Conservation (phyloP, 2,888 invertebrate genomes). For the Listrodromus nycthemerus region DNA sequence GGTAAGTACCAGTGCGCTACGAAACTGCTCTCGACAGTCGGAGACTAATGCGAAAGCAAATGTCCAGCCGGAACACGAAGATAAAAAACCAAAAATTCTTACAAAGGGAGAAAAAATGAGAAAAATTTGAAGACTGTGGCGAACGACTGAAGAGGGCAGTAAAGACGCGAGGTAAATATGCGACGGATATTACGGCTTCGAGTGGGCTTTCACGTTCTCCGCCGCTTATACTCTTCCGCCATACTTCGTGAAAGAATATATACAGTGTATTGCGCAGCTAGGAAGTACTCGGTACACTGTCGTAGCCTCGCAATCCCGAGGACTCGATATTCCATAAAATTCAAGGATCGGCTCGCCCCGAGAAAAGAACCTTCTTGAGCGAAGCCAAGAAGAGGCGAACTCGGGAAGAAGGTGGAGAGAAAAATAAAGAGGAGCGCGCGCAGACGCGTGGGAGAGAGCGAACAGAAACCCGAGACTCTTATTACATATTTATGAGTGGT, state of each 20-base stretch:
- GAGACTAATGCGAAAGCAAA: conserved; percentile 16
- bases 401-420: conserved; percentile 8
- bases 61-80: not conserved
- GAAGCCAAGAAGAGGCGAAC: conserved; percentile 32
- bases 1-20: not conserved
- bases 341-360: conserved; percentile 60
- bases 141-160: conserved; percentile 1
- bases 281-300: conserved; percentile 15
- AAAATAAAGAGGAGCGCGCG: conserved; percentile 42
- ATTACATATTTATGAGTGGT: conserved; percentile 71
- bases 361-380: conserved; percentile 33
- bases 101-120: not conserved
- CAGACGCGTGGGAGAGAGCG: conserved; percentile 18
- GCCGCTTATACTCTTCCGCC: conserved; percentile 18
- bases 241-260: conserved; percentile 16
- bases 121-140: conserved; percentile 25
- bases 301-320: conserved; percentile 48
- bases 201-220: conserved; percentile 25
- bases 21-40: not conserved
- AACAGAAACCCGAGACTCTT: conserved; percentile 54
- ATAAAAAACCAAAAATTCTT: not conserved
- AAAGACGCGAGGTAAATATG: conserved; percentile 46
- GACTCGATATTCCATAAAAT: conserved; percentile 61
- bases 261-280: not conserved
- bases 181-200: conserved; percentile 45